Evolutionary conservation across 2,113 vertebrate genomes (phyloP), one percentile per base, ranked within the genome.

Genomic region (Indicator maculatus): DNA sequence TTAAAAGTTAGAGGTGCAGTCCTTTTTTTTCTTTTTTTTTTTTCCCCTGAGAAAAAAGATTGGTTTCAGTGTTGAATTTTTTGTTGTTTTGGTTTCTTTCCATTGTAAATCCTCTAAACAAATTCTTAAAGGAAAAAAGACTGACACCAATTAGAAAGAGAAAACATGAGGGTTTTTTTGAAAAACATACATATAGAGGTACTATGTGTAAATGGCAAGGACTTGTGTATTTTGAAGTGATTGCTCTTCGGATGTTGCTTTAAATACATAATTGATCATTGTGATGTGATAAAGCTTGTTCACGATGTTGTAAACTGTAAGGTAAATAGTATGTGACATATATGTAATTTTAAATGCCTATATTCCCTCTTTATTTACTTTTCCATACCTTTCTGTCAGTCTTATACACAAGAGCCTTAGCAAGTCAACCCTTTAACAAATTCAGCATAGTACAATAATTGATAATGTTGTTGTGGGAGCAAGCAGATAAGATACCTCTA

Each of bases 1-100:
- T 86, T 91, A 56, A 80, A 89, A 89, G 64, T 61, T 87, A 79
- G 87, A 93, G 45, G n/a, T 44, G 41, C 41, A 30, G 63, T 36
- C 31, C 2, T 39, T 39, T 69, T 74, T 44, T 44, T 44, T 44
- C 61, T 58, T 33, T 59, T 59, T 24, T 60, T 53, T 45, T 39
- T 39, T 70, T 74, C 79, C 56, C 73, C 78, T 85, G 30, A 76
- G 63, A 30, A 59, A 76, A 89, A 45, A 2, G 11, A 38, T 52
- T 70, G 26, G 5, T 83, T 94, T 85, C 36, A 9, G 19, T 72
- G 63, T 31, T 56, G 27, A 12, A 16, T 44, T 44, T 44, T 44
- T 44, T 44, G 41, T 44, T 44, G 1, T 0, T 7, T 47, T 36
- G 36, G 36, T 36, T 39, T 53, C 89, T 82, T 53, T 91, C 76